Evolutionary conservation across 2,113 vertebrate species (phyloP).

Genomic region (Podilymbus podiceps): DNA sequence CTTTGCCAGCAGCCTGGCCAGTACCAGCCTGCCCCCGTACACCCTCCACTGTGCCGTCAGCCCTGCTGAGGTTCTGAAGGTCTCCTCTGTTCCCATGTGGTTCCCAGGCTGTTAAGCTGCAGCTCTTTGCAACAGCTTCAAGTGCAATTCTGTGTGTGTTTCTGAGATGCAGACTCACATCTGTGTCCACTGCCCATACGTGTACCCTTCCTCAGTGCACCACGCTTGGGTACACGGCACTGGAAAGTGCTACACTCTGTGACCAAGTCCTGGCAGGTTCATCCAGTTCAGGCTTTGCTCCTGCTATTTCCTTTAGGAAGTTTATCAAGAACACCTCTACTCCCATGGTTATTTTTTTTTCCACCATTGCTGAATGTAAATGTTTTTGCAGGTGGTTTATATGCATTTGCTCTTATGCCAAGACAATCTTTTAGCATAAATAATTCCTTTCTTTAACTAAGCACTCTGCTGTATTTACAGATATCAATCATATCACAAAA

Average conservation of each 20-base stretch:
- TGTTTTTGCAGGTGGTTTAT: neutral
- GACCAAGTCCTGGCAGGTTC: neutral
- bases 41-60: neutral
- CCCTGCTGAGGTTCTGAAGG: neutral
- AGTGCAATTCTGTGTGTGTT: neutral
- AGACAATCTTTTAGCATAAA: constrained; percentile 2
- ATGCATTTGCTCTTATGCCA: neutral
- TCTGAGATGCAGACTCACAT: neutral
- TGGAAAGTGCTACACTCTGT: neutral
- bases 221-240: neutral
- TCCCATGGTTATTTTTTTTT: neutral
- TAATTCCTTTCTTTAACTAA: constrained; percentile 47
- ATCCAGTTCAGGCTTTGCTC: neutral
- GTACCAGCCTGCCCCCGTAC: neutral
- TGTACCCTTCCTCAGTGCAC: neutral
- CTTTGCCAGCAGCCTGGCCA: neutral
- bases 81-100: neutral
- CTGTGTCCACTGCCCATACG: accelerated
- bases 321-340: neutral
- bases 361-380: neutral
- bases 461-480: neutral
- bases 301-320: neutral
- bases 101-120: neutral
- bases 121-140: neutral
- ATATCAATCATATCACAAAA: neutral